These are phyloP conservation scores for Dryobates pubescens DNA, from an alignment of 2,797 vertebrate species.

Conservation along the genomic window DNA sequence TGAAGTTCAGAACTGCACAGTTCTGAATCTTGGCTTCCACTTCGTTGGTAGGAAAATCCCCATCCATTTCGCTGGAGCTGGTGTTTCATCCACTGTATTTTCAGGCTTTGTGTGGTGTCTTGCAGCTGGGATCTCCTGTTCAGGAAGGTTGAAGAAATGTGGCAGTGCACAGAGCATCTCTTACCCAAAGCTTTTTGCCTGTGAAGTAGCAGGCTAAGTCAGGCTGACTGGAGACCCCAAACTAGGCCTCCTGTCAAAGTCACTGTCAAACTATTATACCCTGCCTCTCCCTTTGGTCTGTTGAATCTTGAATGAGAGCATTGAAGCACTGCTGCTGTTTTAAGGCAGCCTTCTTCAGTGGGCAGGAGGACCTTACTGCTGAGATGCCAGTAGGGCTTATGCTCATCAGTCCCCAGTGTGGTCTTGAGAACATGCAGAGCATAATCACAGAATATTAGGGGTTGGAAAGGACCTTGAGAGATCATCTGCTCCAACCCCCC, in stretches of 20 bases:
- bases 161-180: background rate
- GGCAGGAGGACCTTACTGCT: background rate
- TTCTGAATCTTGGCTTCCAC: background rate
- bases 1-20: background rate
- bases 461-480: too few relatives aligned
- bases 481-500: too few relatives aligned
- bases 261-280: background rate
- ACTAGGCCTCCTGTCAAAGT: background rate
- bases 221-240: background rate
- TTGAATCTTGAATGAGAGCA: background rate
- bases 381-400: background rate
- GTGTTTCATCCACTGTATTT: background rate
- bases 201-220: background rate
- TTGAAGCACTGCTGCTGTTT: background rate
- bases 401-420: accelerated
- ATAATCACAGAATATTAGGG: background rate
- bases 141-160: background rate
- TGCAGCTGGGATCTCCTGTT: background rate
- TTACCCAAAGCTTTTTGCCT: background rate
- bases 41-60: constrained; percentile 28
- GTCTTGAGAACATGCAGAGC: background rate
- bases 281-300: background rate
- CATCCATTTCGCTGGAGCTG: background rate
- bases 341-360: background rate
- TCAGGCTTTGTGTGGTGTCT: background rate